These are phyloP conservation scores for Tetramorium parvispinum DNA, from an alignment of 1,140 invertebrate species.

Conservation along the genomic window DNA sequence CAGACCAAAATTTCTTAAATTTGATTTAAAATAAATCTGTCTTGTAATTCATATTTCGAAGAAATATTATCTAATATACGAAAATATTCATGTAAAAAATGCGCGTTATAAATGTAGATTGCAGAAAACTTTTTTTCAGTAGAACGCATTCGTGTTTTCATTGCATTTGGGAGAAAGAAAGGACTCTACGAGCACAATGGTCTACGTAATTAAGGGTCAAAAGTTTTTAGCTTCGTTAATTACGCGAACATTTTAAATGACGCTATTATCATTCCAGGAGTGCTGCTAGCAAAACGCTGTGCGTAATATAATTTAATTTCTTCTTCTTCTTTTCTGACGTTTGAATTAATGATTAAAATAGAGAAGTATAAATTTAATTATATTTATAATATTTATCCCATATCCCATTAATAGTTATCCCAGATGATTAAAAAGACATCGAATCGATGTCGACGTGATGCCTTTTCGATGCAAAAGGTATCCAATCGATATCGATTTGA, in stretches of 20 bases:
- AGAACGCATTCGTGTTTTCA: constrained; percentile 57
- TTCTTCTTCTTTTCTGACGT: constrained; percentile 30
- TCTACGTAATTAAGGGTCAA: constrained; percentile 72
- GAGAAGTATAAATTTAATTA: constrained; percentile 42
- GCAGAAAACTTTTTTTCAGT: constrained; percentile 53
- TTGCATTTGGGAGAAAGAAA: constrained; percentile 57
- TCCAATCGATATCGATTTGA: too few species aligned
- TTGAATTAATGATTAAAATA: constrained; percentile 24
- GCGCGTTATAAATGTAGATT: constrained; percentile 53
- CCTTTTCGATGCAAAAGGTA: too few species aligned
- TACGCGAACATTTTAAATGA: constrained; percentile 73
- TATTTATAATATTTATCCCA: too few species aligned
- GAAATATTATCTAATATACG: not conserved
- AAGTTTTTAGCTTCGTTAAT: constrained; percentile 75
- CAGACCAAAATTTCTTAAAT: not conserved
- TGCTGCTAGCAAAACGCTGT: constrained; percentile 67
- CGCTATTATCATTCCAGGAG: constrained; percentile 71
- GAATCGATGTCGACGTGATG: too few species aligned
- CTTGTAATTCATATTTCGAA: not conserved
- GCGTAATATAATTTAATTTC: constrained; percentile 68
- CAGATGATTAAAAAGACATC: too few species aligned
- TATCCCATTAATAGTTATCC: too few species aligned
- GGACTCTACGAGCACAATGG: constrained; percentile 66
- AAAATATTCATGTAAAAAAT: not conserved
- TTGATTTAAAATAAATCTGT: not conserved